Evolutionary conservation across 2,797 vertebrate genomes (phyloP).

Genomic region (Scolopax bukidnonensis): DNA sequence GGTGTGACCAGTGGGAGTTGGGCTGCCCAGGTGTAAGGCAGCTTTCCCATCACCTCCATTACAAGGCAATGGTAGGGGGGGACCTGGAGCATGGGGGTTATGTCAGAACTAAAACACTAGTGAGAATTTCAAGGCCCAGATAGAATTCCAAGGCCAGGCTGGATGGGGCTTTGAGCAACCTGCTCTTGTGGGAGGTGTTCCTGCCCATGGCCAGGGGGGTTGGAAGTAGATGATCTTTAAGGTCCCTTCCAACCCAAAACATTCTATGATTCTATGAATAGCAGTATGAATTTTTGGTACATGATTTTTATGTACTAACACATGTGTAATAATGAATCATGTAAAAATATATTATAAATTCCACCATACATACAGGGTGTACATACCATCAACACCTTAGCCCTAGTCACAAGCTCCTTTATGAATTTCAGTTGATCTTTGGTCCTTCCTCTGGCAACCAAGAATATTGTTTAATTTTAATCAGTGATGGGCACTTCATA

Average conservation of each 20-base stretch:
- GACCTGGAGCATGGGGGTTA: no score
- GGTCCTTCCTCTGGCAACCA: background rate
- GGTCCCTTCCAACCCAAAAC: no score
- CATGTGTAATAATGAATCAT: background rate
- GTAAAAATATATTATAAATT: background rate
- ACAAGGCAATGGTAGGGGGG: no score
- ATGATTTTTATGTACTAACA: background rate
- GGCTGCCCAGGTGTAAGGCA: background rate
- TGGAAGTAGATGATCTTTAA: no score
- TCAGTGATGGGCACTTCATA: background rate
- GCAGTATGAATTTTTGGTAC: background rate
- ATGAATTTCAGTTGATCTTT: background rate
- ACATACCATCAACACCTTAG: background rate
- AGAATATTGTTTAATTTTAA: background rate
- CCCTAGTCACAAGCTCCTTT: background rate
- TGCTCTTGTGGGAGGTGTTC: no score
- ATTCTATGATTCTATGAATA: background rate
- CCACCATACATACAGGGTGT: rapidly evolving
- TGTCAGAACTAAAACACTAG: background rate
- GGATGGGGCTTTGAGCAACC: no score
- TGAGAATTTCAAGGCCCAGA: background rate
- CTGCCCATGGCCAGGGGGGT: no score
- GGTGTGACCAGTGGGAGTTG: rapidly evolving
- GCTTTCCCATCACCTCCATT: background rate
- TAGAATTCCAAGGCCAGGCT: no score